phyloP scores from a whole-genome alignment of 2,797 vertebrate species.

The Acomys russatus region DNA sequence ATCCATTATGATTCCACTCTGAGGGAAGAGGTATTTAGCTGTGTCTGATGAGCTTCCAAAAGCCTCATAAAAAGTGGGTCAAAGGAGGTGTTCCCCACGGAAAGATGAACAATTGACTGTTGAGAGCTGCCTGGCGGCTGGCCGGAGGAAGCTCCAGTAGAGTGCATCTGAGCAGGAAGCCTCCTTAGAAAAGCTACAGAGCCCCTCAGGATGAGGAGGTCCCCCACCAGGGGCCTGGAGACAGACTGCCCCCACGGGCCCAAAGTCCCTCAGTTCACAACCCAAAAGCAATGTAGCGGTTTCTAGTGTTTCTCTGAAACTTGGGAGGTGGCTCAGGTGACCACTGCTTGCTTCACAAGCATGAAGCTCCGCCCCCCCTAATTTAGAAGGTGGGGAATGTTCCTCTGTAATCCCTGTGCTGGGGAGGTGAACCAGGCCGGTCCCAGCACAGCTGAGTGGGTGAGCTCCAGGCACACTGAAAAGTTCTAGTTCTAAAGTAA shows the following conservation, averaged over 20 bases:
- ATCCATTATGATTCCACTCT: conserved; percentile 49
- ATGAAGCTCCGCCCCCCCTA: neutral
- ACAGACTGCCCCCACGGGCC: rapidly evolving
- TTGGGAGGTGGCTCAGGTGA: neutral
- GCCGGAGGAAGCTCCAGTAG: conserved; percentile 49
- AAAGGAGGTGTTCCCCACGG: conserved; percentile 63
- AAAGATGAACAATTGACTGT: conserved; percentile 67
- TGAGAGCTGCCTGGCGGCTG: conserved; percentile 79
- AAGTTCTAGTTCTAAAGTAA: neutral
- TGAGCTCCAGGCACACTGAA: neutral
- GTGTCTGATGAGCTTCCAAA: conserved; percentile 90
- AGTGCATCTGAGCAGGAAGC: conserved; percentile 24
- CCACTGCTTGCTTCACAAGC: neutral
- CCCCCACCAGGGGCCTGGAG: neutral
- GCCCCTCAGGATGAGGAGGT: neutral
- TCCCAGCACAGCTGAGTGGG: neutral
- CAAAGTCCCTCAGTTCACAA: neutral
- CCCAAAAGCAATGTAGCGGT: neutral
- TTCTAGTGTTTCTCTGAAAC: neutral
- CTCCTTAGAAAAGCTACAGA: conserved; percentile 8
- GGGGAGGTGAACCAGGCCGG: too few relatives aligned
- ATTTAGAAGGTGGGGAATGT: neutral
- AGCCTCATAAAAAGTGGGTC: conserved; percentile 90
- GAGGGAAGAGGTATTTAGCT: conserved; percentile 87
- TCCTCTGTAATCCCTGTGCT: too few relatives aligned